Evolutionary conservation across 2,888 invertebrate genomes (phyloP).

Genomic region (Rutpela maculata): DNA sequence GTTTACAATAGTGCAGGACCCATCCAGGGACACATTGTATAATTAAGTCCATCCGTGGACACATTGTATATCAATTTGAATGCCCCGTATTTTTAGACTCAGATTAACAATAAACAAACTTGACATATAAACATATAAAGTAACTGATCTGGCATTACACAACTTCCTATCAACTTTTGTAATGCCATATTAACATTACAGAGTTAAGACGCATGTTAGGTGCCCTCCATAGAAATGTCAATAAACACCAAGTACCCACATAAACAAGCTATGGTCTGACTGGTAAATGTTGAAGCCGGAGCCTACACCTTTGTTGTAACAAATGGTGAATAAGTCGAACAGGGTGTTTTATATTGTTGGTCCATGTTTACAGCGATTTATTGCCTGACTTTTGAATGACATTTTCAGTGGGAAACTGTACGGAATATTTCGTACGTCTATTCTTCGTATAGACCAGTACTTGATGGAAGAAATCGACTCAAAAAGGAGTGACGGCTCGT

Average conservation of each 20-base stretch:
- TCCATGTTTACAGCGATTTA: background rate
- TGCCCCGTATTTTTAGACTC: background rate
- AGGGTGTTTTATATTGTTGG: background rate
- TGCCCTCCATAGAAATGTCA: conserved; percentile 4
- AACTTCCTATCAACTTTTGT: background rate
- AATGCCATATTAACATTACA: background rate
- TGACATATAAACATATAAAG: background rate
- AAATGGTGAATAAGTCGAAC: background rate
- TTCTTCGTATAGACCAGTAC: no score
- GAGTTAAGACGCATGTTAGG: background rate
- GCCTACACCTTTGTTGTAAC: background rate
- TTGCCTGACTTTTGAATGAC: background rate
- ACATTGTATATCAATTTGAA: background rate
- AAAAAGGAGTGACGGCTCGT: no score
- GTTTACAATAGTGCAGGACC: no score
- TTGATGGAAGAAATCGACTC: no score
- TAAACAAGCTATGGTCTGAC: background rate
- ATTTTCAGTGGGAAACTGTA: background rate
- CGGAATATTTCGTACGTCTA: background rate
- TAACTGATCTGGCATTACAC: background rate
- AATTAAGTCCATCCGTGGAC: no score
- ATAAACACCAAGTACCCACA: background rate
- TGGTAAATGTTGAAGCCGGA: conserved; percentile 3
- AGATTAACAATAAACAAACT: background rate
- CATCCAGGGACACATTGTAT: no score